Evolutionary conservation across 64 coral and sea anemone genomes (phyloP).

Genomic region (Trachythela sp.): DNA sequence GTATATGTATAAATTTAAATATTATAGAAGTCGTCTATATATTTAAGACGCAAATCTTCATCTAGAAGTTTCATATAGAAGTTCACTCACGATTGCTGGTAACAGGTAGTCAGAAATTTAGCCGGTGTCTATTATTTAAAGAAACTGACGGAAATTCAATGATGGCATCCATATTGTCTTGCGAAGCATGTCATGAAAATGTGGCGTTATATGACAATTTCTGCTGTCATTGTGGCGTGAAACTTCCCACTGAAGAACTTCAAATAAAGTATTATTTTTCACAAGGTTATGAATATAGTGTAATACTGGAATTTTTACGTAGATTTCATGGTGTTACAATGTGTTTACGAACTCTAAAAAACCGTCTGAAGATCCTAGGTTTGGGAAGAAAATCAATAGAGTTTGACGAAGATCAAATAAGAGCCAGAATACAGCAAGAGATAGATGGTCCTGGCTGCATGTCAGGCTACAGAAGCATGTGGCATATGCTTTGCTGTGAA

Average conservation of each 20-base stretch:
- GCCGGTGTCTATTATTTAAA: too few species aligned
- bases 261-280: not conserved
- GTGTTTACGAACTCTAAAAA: too few species aligned
- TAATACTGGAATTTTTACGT: not conserved
- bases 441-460: too few species aligned
- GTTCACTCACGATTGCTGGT: too few species aligned
- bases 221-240: not conserved
- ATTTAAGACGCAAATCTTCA: too few species aligned
- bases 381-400: too few species aligned
- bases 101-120: too few species aligned
- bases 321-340: slow-evolving; percentile 3
- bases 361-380: too few species aligned
- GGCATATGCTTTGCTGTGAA: not conserved
- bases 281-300: not conserved
- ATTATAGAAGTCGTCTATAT: not conserved
- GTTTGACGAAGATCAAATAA: too few species aligned
- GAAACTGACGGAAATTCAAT: not conserved
- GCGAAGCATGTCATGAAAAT: not conserved
- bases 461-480: slow-evolving; percentile 8
- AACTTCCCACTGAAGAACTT: not conserved
- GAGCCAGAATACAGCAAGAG: too few species aligned
- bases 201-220: not conserved
- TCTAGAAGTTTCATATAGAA: too few species aligned
- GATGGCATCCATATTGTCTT: not conserved
- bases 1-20: not conserved